phyloP scores from a whole-genome alignment of 2,797 vertebrate genomes.

The Heteromormyrus szaboi region DNA sequence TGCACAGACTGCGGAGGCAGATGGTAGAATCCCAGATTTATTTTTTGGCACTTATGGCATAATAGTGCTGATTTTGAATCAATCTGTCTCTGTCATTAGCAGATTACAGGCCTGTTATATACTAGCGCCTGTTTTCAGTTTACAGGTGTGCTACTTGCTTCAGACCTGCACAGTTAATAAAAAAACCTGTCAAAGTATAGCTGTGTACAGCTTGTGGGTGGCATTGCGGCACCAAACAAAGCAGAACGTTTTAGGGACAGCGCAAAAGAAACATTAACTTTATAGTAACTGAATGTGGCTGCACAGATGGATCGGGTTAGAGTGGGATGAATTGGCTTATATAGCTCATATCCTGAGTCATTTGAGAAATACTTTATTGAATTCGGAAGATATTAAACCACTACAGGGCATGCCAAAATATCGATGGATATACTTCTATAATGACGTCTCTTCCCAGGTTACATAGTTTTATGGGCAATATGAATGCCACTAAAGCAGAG shows the following conservation, averaged over 20 bases:
- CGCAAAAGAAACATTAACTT: not conserved
- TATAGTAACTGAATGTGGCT: not conserved
- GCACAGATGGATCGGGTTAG: conserved; percentile 10
- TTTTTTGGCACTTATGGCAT: not conserved
- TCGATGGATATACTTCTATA: conserved; percentile 4
- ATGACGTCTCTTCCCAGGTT: conserved; percentile 14
- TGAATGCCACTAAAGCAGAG: not conserved
- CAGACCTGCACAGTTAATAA: not conserved
- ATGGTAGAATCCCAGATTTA: not conserved
- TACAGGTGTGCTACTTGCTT: not conserved
- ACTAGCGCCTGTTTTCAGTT: not conserved
- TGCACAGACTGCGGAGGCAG: not conserved
- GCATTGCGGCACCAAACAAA: not conserved
- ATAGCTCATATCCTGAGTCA: conserved; percentile 12
- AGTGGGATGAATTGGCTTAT: conserved; percentile 8
- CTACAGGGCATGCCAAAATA: not conserved
- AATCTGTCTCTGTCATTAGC: not conserved
- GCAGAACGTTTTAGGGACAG: not conserved
- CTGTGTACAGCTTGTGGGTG: not conserved
- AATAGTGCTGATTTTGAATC: not conserved
- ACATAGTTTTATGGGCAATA: not conserved
- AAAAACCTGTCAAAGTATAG: not conserved
- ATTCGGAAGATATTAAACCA: conserved; percentile 15
- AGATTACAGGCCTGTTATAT: not conserved
- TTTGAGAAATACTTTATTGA: conserved; percentile 21